Base-by-base conservation (phyloP, 1,140 invertebrate genomes). In the Anagrus nilaparvatae region DNA sequence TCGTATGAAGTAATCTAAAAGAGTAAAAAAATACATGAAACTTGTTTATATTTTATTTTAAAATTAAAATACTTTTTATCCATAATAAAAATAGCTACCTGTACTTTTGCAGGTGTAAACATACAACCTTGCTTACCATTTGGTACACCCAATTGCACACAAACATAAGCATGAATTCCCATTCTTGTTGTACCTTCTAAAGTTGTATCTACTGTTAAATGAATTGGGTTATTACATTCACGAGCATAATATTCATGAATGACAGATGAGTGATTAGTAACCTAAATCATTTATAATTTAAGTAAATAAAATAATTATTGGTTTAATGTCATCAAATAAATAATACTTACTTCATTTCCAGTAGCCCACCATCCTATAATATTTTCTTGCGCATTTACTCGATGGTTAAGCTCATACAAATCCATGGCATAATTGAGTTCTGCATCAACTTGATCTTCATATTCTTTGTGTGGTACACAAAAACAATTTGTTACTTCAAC, bases 321-420 rank as follows among this genome's bases (percentile, higher is more conserved):
- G 23, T 24, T 12, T 10, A n/a, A n/a, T 13, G 8, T 14, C 12
- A 5, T 2, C 5, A 38, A 16, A 21, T 6, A 17, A 28, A 7
- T 31, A 24, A 24, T 30, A 19, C 3, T 33, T 51, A 65, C 62
- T 67, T 96, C 91, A 52, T 86, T 82, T 35, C 94, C 93, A 6
- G 92, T 97, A 1, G 92, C 93, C 86, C 87, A 97, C 94, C 94
- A 97, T 14, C 94, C 92, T 40, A 97, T 88, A 58, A 97, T 93
- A 48, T 77, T 81, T 72, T 97, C 92, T 40, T 78, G 80, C 2
- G 85, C 76, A 63, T 94, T 94, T 1, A 97, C 92, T 61, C 90
- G 82, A 47, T 82, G 79, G 65, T 97, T 94, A 16, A 97, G 70
- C 53, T 97, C 92, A 60, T 87, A 95, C 59, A 97, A 82, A 56